Conservation (phyloP, 1,140 invertebrate genomes). For the Oedothorax gibbosus region DNA sequence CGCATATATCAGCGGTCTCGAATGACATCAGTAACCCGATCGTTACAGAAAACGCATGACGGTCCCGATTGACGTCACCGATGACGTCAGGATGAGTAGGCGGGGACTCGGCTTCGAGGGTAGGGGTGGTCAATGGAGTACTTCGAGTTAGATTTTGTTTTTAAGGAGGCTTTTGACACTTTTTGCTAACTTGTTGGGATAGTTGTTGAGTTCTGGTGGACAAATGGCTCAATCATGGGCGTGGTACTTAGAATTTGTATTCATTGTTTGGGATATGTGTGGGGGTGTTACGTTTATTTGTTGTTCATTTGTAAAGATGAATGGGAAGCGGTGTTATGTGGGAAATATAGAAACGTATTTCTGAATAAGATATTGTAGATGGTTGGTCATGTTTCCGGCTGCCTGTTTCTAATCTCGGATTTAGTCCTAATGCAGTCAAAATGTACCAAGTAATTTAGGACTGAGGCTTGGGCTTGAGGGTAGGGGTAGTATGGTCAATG, state of each 20-base stretch:
- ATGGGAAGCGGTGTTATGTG: too few species aligned
- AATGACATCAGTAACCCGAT: slow-evolving; percentile 60
- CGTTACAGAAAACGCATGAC: slow-evolving; percentile 58
- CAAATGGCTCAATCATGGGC: slow-evolving; percentile 10
- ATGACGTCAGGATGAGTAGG: slow-evolving; percentile 57
- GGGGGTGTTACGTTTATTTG: too few species aligned
- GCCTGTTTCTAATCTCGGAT: too few species aligned
- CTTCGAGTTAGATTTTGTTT: slow-evolving; percentile 8
- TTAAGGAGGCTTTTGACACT: slow-evolving; percentile 23
- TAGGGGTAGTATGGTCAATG: too few species aligned
- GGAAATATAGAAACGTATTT: too few species aligned
- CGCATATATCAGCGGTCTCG: slow-evolving; percentile 37
- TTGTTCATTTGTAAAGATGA: too few species aligned
- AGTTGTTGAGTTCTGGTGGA: neutral
- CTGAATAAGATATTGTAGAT: too few species aligned
- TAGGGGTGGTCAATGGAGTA: slow-evolving; percentile 16
- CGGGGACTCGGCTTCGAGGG: slow-evolving; percentile 18
- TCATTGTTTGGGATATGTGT: too few species aligned
- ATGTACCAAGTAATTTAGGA: too few species aligned
- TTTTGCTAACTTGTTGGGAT: slow-evolving; percentile 26
- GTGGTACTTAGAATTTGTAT: neutral
- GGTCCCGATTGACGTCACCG: slow-evolving; percentile 55
- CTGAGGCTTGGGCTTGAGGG: too few species aligned
- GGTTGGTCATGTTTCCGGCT: too few species aligned
- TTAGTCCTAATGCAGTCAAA: too few species aligned